Evolutionary conservation across 2,113 vertebrate genomes (phyloP), one percentile per base, ranked within the genome.

Genomic region (Meriones unguiculatus): DNA sequence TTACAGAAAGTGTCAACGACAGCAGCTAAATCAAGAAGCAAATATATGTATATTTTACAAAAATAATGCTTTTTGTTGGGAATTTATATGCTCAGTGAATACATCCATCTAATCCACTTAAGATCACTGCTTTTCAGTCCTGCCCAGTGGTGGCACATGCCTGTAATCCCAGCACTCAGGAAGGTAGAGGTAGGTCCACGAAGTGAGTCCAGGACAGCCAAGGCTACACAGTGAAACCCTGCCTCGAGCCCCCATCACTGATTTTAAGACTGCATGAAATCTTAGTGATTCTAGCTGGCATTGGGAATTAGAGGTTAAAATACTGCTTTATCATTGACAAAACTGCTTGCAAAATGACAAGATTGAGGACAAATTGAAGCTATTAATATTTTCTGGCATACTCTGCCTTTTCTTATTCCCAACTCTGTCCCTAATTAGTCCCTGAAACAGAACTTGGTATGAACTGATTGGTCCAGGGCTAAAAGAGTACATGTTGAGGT

Each of bases 261-360:
- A 80, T 94, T 90, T 96, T 94, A 97, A 67, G 92, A 35, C 67
- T 87, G 25, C 52, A 77, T 81, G 69, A 41, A n/a, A 93, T 78
- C 41, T 89, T 64, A 81, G n/a, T 65, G n/a, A 87, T 64, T 82
- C 32, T 38, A 90, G 59, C 32, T 92, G 17, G 57, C 72, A 50
- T 20, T 38, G 62, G 8, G 54, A 90, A 1, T 77, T 59, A 90
- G 89, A 94, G 32, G n/a, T 90, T 17, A 92, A 90, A 85, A 80
- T 78, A 46, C 4, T 67, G 89, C 52, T 90, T 94, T 82, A 72
- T 81, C 77, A 81, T 50, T 87, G 64, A 86, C 28, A 92, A 92
- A 54, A 24, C 25, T 92, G 15, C 62, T 91, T n/a, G 8, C 80
- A 22, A 4, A 30, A 82, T 52, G 69, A 92, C 18, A 62, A 46